Percentiles rank a stretch among this genome's conserved stretches.
Evolutionary conservation across 2,888 invertebrate genomes (phyloP).

Genomic region (Dicyrtomina minuta): DNA sequence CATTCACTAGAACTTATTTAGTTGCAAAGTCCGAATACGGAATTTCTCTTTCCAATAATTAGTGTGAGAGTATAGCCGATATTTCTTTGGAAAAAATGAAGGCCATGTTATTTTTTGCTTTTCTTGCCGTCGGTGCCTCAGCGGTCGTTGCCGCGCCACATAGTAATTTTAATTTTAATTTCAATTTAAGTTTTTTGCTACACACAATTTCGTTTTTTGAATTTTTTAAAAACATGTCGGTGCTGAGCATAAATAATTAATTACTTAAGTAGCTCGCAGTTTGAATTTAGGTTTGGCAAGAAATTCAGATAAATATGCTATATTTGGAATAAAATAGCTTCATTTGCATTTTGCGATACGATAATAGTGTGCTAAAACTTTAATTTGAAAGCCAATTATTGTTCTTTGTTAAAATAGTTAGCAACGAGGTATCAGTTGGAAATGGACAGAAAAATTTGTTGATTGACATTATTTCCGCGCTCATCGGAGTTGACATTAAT

Average conservation of each 20-base stretch:
- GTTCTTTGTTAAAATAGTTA: background rate
- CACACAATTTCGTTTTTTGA: too few relatives aligned
- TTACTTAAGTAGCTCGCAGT: too few relatives aligned
- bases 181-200: background rate
- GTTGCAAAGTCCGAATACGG: too few relatives aligned
- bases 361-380: too few relatives aligned
- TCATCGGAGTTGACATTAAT: background rate
- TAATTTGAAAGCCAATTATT: too few relatives aligned
- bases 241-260: too few relatives aligned
- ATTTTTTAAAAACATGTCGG: too few relatives aligned
- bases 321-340: too few relatives aligned
- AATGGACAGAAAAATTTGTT: background rate
- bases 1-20: too few relatives aligned
- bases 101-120: background rate
- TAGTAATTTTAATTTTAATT: background rate
- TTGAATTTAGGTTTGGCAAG: too few relatives aligned
- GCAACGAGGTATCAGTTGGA: background rate
- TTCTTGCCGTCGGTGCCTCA: background rate
- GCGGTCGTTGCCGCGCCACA: background rate
- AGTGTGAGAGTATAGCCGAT: background rate
- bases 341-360: too few relatives aligned
- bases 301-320: too few relatives aligned
- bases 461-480: background rate
- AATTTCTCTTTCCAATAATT: background rate
- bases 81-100: background rate